phyloP scores from a whole-genome alignment of 2,113 vertebrate genomes.

The Sprattus sprattus region DNA sequence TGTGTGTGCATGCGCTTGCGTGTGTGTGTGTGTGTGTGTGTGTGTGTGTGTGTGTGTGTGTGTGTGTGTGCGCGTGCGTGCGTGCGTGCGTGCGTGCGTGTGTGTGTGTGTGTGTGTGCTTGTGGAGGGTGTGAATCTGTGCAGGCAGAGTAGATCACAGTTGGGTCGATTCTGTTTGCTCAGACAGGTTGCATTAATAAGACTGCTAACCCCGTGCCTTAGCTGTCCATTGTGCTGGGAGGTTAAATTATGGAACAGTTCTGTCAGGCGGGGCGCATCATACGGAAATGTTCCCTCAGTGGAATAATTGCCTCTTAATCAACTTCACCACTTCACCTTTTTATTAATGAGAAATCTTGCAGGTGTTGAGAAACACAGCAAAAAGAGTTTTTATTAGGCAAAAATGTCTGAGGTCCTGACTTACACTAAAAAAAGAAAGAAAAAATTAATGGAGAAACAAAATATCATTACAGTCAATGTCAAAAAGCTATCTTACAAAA shows the following conservation, averaged over 20 bases:
- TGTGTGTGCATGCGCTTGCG: neutral
- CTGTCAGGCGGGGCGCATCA: neutral
- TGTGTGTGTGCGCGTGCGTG: neutral
- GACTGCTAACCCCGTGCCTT: constrained; percentile 56
- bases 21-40: neutral
- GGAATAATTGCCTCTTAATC: constrained; percentile 40
- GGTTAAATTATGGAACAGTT: constrained; percentile 17
- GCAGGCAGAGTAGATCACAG: neutral
- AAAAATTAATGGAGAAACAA: neutral
- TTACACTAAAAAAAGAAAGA: neutral
- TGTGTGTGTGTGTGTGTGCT: neutral
- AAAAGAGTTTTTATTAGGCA: neutral
- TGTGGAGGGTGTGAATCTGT: neutral
- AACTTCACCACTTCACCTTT: constrained; percentile 46
- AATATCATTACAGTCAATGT: neutral
- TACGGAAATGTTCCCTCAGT: constrained; percentile 27
- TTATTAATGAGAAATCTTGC: neutral
- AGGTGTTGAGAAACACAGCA: neutral
- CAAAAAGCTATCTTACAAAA: neutral
- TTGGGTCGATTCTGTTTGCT: constrained; percentile 46
- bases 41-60: neutral
- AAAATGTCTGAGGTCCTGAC: neutral
- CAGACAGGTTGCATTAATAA: constrained; percentile 58
- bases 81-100: neutral
- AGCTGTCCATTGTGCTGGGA: constrained; percentile 34